Evolutionary conservation across 2,113 vertebrate species (phyloP).

Genomic region (Tangachromis dhanisi): DNA sequence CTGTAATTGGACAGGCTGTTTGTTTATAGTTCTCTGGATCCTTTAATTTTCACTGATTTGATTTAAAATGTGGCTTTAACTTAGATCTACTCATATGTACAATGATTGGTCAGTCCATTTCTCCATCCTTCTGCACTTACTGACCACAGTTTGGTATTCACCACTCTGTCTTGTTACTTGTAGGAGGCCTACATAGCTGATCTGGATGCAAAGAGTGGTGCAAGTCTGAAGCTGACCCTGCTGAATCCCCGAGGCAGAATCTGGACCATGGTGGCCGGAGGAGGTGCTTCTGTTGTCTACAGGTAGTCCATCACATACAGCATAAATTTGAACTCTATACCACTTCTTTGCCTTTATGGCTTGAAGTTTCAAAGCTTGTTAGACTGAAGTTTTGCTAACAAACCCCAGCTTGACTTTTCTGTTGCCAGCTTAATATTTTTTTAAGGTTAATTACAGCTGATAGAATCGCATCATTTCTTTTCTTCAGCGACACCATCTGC

Average conservation of each 20-base stretch:
- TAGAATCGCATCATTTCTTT: background rate
- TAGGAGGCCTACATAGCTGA: constrained; percentile 98
- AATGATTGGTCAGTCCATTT: background rate
- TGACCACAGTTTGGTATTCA: background rate
- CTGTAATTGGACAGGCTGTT: background rate
- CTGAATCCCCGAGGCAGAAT: constrained; percentile 92
- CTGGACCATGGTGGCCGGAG: constrained; percentile 99
- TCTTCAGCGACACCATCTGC: constrained; percentile 90
- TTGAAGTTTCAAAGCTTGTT: background rate
- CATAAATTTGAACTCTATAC: background rate
- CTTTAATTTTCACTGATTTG: background rate
- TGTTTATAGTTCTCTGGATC: background rate
- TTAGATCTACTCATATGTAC: background rate
- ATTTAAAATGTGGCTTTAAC: background rate
- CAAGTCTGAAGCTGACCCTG: constrained; percentile 92
- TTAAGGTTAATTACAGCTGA: background rate
- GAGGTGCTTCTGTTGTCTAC: constrained; percentile 96
- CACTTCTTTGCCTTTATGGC: background rate
- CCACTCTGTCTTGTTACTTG: background rate
- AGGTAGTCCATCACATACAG: constrained; percentile 68
- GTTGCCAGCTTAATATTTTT: background rate
- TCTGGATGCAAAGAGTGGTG: constrained; percentile 94
- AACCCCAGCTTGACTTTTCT: background rate
- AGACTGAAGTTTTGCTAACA: background rate
- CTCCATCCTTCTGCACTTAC: background rate